Percentiles rank a stretch among this genome's conserved stretches.
These are phyloP conservation scores for Phallusia fumigata DNA, from an alignment of 23 tunicate species.

Conservation along the genomic window DNA sequence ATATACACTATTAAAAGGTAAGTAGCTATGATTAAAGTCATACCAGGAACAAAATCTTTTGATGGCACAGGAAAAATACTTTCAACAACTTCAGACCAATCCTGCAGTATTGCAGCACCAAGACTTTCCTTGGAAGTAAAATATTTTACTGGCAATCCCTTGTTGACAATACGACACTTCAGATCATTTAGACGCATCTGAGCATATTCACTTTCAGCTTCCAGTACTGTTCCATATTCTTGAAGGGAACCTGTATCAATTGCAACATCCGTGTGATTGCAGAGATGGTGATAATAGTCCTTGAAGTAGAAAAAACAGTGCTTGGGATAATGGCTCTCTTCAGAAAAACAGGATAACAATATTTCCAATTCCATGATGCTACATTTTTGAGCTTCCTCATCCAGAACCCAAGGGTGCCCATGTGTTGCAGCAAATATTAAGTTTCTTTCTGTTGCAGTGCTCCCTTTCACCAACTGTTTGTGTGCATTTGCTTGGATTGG, in stretches of 20 bases:
- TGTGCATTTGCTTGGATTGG: neutral
- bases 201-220: constrained; percentile 81
- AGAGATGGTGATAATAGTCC: constrained; percentile 30
- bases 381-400: constrained; percentile 46
- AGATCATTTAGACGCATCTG: constrained; percentile 44
- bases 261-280: constrained; percentile 12
- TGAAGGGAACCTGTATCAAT: neutral
- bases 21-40: neutral
- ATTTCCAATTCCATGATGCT: constrained; percentile 81
- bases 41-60: constrained; percentile 24
- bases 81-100: constrained; percentile 59
- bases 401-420: constrained; percentile 78
- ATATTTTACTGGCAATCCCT: constrained; percentile 71
- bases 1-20: too few relatives aligned
- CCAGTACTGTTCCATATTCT: constrained; percentile 35
- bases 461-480: neutral
- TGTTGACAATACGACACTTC: constrained; percentile 52
- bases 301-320: constrained; percentile 72
- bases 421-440: constrained; percentile 41
- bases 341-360: constrained; percentile 34
- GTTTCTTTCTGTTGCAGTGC: constrained; percentile 51
- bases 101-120: constrained; percentile 32
- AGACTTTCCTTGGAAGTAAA: constrained; percentile 54
- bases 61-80: constrained; percentile 20
- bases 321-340: constrained; percentile 32